A percentile compares a stretch with the other conserved stretches of the same genome.
Conservation (phyloP, 2,113 vertebrate genomes). For the Colistium nudipinnis region DNA sequence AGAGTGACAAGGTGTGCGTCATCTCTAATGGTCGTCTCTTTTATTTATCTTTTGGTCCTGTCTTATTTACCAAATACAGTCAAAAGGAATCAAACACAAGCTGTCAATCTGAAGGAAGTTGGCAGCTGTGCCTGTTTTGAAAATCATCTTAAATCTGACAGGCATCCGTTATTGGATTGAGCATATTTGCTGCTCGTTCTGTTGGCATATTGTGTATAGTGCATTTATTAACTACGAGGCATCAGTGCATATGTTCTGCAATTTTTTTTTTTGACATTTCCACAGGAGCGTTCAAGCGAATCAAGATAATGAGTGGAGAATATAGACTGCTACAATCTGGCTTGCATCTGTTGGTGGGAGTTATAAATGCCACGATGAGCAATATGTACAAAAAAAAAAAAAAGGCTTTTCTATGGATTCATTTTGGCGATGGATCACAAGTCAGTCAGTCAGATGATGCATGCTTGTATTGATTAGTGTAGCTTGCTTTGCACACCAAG, state of each 20-base stretch:
- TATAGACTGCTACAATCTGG: background rate
- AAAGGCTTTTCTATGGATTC: slow-evolving; percentile 32
- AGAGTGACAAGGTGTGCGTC: slow-evolving; percentile 31
- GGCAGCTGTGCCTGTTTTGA: slow-evolving; percentile 50
- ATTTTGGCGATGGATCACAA: slow-evolving; percentile 56
- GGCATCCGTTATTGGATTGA: slow-evolving; percentile 55
- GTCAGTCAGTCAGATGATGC: slow-evolving; percentile 24
- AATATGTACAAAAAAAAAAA: slow-evolving; percentile 10
- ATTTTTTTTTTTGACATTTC: slow-evolving; percentile 24
- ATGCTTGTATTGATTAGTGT: slow-evolving; percentile 50
- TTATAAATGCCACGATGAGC: slow-evolving; percentile 19
- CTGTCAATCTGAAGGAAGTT: slow-evolving; percentile 45
- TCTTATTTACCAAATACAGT: slow-evolving; percentile 37
- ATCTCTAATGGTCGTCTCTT: slow-evolving; percentile 45
- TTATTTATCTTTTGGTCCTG: slow-evolving; percentile 25
- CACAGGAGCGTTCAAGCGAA: slow-evolving; percentile 4
- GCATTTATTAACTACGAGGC: slow-evolving; percentile 36
- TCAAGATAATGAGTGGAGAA: background rate
- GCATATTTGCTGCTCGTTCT: slow-evolving; percentile 38
- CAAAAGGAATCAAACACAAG: slow-evolving; percentile 20
- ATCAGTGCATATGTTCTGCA: background rate
- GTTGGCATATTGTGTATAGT: slow-evolving; percentile 34
- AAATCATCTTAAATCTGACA: slow-evolving; percentile 51
- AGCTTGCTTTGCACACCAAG: slow-evolving; percentile 3
- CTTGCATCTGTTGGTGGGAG: slow-evolving; percentile 4